A percentile compares a stretch with the other conserved stretches of the same genome.
These are phyloP conservation scores for Zosterops hypoxanthus DNA, from an alignment of 2,113 vertebrate species.

Conservation along the genomic window DNA sequence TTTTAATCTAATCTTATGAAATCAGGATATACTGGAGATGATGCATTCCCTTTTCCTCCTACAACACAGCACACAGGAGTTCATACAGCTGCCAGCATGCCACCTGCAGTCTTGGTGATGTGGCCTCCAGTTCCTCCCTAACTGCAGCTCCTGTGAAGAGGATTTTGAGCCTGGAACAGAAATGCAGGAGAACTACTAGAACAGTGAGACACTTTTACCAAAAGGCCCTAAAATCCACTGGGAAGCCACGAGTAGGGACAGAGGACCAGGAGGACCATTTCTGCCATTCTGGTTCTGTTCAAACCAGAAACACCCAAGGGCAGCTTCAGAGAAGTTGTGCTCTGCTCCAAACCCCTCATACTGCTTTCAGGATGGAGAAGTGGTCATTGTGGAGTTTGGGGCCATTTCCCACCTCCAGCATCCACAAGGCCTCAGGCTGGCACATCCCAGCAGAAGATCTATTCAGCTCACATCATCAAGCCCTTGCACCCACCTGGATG, in stretches of 20 bases:
- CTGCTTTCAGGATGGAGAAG: neutral
- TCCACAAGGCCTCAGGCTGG: neutral
- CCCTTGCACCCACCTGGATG: neutral
- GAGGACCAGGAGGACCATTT: neutral
- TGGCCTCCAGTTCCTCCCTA: neutral
- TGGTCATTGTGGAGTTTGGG: neutral
- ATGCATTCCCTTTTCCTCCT: constrained; percentile 24
- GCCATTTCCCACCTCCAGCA: neutral
- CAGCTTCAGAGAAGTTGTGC: neutral
- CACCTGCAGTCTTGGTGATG: neutral
- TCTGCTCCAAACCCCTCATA: neutral
- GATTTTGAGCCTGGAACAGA: neutral
- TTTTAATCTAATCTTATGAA: constrained; percentile 53
- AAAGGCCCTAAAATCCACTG: neutral
- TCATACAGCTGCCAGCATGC: neutral
- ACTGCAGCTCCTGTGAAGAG: neutral
- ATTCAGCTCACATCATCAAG: neutral
- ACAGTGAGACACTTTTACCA: neutral
- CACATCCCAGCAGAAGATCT: neutral
- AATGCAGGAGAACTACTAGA: neutral
- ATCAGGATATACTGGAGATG: constrained; percentile 1
- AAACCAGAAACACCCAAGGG: neutral
- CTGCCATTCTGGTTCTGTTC: neutral
- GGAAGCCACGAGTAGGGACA: neutral
- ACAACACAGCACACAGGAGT: neutral